phyloP scores from a whole-genome alignment of 2,113 vertebrate genomes.

The Dicaeum eximium region DNA sequence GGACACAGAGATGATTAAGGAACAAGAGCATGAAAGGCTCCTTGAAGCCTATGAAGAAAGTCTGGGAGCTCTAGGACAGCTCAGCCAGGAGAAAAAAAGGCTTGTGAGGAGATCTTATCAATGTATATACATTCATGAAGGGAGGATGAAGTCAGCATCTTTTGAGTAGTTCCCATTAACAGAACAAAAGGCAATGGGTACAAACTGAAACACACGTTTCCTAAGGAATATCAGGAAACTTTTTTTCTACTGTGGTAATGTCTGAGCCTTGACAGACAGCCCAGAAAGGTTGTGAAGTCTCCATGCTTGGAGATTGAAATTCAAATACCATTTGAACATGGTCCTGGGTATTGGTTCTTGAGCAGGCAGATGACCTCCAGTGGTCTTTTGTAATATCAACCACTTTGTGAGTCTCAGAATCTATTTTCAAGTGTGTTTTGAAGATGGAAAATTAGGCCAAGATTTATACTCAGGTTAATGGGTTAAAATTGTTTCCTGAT shows the following conservation, averaged over 20 bases:
- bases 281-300: neutral
- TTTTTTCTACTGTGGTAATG: neutral
- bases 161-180: neutral
- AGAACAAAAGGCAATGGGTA: neutral
- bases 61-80: too few species aligned
- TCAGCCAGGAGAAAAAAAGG: neutral
- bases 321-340: neutral
- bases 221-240: neutral
- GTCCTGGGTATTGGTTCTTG: fast-evolving
- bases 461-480: neutral
- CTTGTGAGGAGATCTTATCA: neutral
- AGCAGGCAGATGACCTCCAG: neutral
- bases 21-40: neutral
- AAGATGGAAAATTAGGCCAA: neutral
- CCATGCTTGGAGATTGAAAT: neutral
- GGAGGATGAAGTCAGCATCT: neutral
- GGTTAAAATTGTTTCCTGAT: neutral
- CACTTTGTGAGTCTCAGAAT: neutral
- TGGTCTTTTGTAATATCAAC: neutral
- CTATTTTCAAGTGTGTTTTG: neutral
- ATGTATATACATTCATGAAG: neutral
- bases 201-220: neutral
- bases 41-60: neutral
- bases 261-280: neutral
- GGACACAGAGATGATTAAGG: neutral